These are phyloP conservation scores for Ericerus pela DNA, from an alignment of 1,140 invertebrate species.

Conservation along the genomic window DNA sequence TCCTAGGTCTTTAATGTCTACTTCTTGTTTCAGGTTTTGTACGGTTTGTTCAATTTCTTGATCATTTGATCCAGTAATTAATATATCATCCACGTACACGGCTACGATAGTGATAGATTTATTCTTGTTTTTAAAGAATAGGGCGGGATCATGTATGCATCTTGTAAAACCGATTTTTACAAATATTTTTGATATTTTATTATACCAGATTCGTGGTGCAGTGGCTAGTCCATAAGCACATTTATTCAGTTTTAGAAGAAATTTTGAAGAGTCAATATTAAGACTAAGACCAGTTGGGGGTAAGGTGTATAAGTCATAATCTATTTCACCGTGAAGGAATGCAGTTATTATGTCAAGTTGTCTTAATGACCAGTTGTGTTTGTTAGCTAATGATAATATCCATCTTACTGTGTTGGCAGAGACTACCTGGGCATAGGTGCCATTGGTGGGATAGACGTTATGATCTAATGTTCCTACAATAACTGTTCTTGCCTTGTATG, in stretches of 20 bases:
- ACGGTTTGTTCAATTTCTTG: conserved; percentile 22
- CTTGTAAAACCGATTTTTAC: conserved; percentile 19
- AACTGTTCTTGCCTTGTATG: conserved; percentile 20
- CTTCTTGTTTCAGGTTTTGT: conserved; percentile 14
- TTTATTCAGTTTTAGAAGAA: conserved; percentile 14
- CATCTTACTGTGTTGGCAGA: conserved; percentile 20
- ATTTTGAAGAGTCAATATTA: background rate
- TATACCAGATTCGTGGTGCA: conserved; percentile 26
- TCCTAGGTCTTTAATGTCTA: conserved; percentile 20
- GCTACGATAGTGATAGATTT: conserved; percentile 16
- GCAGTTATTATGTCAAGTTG: conserved; percentile 6
- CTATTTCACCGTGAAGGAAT: background rate
- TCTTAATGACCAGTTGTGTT: conserved; percentile 24
- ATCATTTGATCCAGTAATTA: conserved; percentile 21
- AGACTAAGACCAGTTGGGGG: background rate
- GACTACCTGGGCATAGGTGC: conserved; percentile 26
- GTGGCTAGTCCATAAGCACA: conserved; percentile 24
- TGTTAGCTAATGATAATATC: conserved; percentile 25
- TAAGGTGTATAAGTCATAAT: background rate
- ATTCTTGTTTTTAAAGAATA: conserved; percentile 16
- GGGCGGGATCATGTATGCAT: conserved; percentile 19
- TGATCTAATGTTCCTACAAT: conserved; percentile 18
- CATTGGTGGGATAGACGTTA: conserved; percentile 19
- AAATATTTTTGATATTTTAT: conserved; percentile 25
- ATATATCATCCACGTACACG: conserved; percentile 30